Base-by-base conservation (phyloP, 2,888 invertebrate species). In the Microctonus brassicae region DNA sequence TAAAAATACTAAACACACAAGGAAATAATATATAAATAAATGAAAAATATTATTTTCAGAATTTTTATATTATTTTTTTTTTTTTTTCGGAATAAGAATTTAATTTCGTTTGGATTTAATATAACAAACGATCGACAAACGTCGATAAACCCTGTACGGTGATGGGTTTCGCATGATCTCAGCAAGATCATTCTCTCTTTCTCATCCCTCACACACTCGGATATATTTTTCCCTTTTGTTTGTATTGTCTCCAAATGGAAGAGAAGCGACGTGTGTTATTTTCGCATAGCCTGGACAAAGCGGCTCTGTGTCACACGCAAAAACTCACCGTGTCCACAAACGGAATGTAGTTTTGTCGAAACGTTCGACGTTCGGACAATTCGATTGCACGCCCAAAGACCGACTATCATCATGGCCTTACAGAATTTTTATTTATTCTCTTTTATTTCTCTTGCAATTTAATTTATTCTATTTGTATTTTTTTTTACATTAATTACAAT, bases 271-370 rank as follows among this genome's bases (percentile, higher is more conserved):
- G 47, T 47, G 62, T 72, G 34, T 47, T 62, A 61, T 73, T 74
- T 70, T 65, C 73, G 69, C 67, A 69, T 65, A 73, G 72, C 64
- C 17, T 33, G 17, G 58, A 58, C 58, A 47, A 17, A 58, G 33
- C 58, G 70, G 67, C 74, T 60, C 55, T 47, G 47, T 69, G 66
- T 63, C 70, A 68, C 70, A 73, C 71, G 77, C 78, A 82, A 81
- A 79, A 82, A 82, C 81, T 78, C 76, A 77, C 75, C 79, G 79
- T 78, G 77, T 81, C 78, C 47, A 47, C 17, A 17, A 75, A 61
- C 75, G 81, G 82, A 82, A 82, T 82, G 82, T 77, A 76, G 80
- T 78, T 76, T 75, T 75, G 74, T 47, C 70, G 70, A 73, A 76
- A 77, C 71, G 9, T 75, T 73, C n/a, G 60, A 60, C 66, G 57